Base-by-base conservation (phyloP, 2,113 vertebrate species). In the Indri indri region DNA sequence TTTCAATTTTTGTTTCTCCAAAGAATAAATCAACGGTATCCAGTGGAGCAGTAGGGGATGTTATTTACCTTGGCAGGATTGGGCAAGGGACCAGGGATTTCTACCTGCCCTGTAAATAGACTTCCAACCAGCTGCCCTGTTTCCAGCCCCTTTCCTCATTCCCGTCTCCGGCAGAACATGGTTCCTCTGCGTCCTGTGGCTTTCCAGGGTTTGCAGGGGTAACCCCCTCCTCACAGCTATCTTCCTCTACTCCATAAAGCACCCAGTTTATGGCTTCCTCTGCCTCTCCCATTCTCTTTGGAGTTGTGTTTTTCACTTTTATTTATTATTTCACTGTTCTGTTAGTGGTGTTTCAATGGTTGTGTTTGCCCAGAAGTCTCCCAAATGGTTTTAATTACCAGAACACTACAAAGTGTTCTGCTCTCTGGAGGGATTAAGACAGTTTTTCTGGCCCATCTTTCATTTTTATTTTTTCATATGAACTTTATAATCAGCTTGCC, bases 401-500 rank as follows among this genome's bases (percentile, higher is more conserved):
- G 50, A 34, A 84, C 6, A 66, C 54, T 93, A 61, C 37, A 47
- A 57, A 76, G 71, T 45, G 25, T 76, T 93, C 45, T 97, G 30
- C 40, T 92, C 8, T 89, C 90, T 86, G 25, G 30, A 47, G 50
- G 47, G 18, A 47, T 42, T 81, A n/a, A 89, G 65, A 91, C 57
- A 91, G 12, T 83, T 94, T 87, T 95, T 20, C n/a, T 63, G 20
- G 47, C 11, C 54, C 25, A 77, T 61, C 6, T 80, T 93, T 93
- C 57, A 77, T 82, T 96, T 89, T 70, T 76, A 76, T 86, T 86
- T 84, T 96, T 76, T 59, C 8, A 22, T 45, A 81, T 92, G 45
- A 73, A 57, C 30, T 95, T 95, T 93, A 92, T 68, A 70, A 95
- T 80, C 71, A 93, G 22, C 17, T 71, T 95, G 42, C 18, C 34